Evolutionary conservation across 2,888 invertebrate species (phyloP).

Genomic region (Onchidella celtica): DNA sequence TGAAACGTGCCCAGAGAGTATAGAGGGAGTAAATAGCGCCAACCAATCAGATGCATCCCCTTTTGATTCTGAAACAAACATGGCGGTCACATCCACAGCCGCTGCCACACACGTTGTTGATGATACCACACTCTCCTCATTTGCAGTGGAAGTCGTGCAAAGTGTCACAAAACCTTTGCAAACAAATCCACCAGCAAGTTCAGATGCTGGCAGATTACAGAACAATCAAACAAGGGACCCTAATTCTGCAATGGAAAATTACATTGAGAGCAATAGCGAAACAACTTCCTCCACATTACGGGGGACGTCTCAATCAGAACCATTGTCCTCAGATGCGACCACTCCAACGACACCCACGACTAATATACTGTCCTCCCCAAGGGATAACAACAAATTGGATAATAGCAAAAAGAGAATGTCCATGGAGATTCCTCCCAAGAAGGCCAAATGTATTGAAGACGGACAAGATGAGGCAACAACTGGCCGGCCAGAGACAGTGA

Average conservation of each 20-base stretch:
- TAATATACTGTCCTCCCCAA: not conserved
- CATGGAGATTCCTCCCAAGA: slow-evolving; percentile 59
- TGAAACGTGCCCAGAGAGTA: slow-evolving; percentile 41
- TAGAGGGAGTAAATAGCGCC: not conserved
- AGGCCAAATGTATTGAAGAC: slow-evolving; percentile 51
- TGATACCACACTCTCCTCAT: not conserved
- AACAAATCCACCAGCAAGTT: not conserved
- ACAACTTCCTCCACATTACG: not conserved
- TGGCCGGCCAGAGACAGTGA: not conserved
- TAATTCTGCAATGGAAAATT: not conserved
- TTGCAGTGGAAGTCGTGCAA: slow-evolving; percentile 18
- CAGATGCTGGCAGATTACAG: too few relatives aligned
- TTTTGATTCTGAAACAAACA: not conserved
- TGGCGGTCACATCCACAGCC: not conserved
- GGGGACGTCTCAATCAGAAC: not conserved
- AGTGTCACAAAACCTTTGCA: not conserved
- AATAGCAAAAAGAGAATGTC: slow-evolving; percentile 53
- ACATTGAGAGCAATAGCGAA: not conserved
- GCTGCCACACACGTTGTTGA: not conserved
- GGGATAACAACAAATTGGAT: slow-evolving; percentile 34
- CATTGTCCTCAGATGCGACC: not conserved
- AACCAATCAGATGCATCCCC: not conserved
- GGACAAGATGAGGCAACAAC: slow-evolving; percentile 21
- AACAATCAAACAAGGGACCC: not conserved
- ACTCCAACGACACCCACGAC: not conserved